Evolutionary conservation across 92 coral and sea anemone species (phyloP).

Genomic region (Actinernus sp.): DNA sequence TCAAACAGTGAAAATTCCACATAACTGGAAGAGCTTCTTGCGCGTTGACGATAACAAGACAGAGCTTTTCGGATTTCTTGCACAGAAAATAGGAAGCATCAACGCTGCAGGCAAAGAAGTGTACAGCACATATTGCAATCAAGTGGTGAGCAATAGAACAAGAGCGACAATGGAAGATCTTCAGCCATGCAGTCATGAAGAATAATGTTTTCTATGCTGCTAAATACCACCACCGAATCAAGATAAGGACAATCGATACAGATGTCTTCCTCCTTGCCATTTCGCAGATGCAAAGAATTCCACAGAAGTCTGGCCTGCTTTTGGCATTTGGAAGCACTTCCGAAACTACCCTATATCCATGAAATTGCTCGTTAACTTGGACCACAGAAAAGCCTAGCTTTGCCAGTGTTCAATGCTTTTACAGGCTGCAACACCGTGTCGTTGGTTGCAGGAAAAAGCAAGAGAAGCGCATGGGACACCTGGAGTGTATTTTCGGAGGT

Average conservation of each 20-base stretch:
- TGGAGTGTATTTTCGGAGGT: too few species aligned
- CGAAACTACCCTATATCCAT: slow-evolving; percentile 28
- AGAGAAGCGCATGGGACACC: too few species aligned
- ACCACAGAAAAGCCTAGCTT: too few species aligned
- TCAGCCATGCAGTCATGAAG: too few species aligned
- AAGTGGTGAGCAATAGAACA: slow-evolving; percentile 17
- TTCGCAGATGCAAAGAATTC: slow-evolving; percentile 25
- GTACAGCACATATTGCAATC: slow-evolving; percentile 25
- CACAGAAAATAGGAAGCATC: slow-evolving; percentile 18
- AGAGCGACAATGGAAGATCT: slow-evolving; percentile 33
- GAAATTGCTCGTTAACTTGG: slow-evolving; percentile 46
- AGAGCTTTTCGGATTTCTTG: slow-evolving; percentile 22
- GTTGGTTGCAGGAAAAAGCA: slow-evolving; percentile 32
- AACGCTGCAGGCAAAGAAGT: slow-evolving; percentile 30
- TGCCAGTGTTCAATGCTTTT: slow-evolving; percentile 40
- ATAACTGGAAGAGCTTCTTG: slow-evolving; percentile 49
- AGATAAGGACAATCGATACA: slow-evolving; percentile 39
- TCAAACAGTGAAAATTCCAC: slow-evolving; percentile 20
- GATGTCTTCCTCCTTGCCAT: slow-evolving; percentile 55
- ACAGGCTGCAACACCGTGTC: slow-evolving; percentile 53
- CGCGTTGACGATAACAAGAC: slow-evolving; percentile 30
- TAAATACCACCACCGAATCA: not conserved
- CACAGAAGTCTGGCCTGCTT: slow-evolving; percentile 45
- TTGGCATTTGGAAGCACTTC: slow-evolving; percentile 28
- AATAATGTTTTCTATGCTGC: slow-evolving; percentile 22